phyloP scores from a whole-genome alignment of 1,140 invertebrate species.

The Sitophilus oryzae region DNA sequence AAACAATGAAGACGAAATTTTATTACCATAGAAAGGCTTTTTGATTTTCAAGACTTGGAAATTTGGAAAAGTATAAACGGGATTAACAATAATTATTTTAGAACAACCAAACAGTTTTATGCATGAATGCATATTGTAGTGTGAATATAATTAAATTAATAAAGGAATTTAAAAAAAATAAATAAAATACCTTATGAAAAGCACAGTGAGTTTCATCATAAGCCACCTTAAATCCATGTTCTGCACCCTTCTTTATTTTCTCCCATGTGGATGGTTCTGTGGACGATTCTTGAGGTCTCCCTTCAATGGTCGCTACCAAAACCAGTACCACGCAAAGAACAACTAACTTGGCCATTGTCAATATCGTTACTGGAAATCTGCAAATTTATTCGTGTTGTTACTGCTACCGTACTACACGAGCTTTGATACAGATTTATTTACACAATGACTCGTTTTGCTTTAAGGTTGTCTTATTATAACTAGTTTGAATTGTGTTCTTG shows the following conservation, averaged over 20 bases:
- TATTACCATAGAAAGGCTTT: too few relatives aligned
- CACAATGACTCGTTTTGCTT: too few relatives aligned
- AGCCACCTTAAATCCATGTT: constrained; percentile 10
- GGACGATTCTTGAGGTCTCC: constrained; percentile 4
- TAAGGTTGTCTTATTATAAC: too few relatives aligned
- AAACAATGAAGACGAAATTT: too few relatives aligned
- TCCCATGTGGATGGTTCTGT: constrained; percentile 11
- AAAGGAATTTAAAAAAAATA: not conserved
- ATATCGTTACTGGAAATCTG: not conserved
- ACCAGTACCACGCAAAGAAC: not conserved
- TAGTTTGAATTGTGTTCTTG: too few relatives aligned
- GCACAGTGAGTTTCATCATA: constrained; percentile 20
- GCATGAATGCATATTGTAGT: too few relatives aligned
- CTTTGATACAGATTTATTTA: too few relatives aligned
- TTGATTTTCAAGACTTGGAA: too few relatives aligned
- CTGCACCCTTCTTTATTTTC: constrained; percentile 16
- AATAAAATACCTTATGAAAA: constrained; percentile 16
- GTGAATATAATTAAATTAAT: not conserved
- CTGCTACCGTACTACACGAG: too few relatives aligned
- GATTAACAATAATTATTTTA: too few relatives aligned
- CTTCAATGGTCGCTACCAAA: not conserved
- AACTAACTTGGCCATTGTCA: not conserved
- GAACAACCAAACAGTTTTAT: too few relatives aligned
- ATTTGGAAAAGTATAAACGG: too few relatives aligned
- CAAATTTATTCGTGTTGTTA: not conserved